A percentile compares a stretch with the other conserved stretches of the same genome.
These are phyloP conservation scores for Megaustenia siamemsis DNA, from an alignment of 2,888 invertebrate species.

Conservation along the genomic window DNA sequence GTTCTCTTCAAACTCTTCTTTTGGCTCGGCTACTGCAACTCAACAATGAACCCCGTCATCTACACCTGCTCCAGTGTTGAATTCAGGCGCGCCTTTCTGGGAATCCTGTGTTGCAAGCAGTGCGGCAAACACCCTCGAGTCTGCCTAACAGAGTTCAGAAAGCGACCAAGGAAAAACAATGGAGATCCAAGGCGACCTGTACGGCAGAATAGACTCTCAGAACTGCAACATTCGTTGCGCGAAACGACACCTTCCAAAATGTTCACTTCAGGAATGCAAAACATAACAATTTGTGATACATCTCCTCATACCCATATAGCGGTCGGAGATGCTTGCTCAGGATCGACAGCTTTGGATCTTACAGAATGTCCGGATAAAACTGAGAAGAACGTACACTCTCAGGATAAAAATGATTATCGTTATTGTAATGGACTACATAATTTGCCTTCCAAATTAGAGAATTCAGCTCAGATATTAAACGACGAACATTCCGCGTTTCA, in stretches of 20 bases:
- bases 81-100: constrained; percentile 82
- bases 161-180: neutral
- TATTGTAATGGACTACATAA: neutral
- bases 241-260: constrained; percentile 1
- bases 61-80: constrained; percentile 84
- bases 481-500: neutral
- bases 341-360: neutral
- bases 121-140: constrained; percentile 13
- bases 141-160: constrained; percentile 30
- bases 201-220: neutral
- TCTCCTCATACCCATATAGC: neutral
- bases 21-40: constrained; percentile 87
- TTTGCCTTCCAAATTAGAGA: neutral
- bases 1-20: constrained; percentile 84
- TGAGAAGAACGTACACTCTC: neutral
- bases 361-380: neutral
- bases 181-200: neutral
- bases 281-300: too few relatives aligned
- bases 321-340: neutral
- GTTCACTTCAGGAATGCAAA: neutral
- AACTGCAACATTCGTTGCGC: neutral
- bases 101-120: constrained; percentile 78
- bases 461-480: neutral
- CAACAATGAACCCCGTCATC: constrained; percentile 85
- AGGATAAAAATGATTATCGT: neutral